These are phyloP conservation scores for Drosophila bocki DNA, from an alignment of 1,140 invertebrate species.

Conservation along the genomic window DNA sequence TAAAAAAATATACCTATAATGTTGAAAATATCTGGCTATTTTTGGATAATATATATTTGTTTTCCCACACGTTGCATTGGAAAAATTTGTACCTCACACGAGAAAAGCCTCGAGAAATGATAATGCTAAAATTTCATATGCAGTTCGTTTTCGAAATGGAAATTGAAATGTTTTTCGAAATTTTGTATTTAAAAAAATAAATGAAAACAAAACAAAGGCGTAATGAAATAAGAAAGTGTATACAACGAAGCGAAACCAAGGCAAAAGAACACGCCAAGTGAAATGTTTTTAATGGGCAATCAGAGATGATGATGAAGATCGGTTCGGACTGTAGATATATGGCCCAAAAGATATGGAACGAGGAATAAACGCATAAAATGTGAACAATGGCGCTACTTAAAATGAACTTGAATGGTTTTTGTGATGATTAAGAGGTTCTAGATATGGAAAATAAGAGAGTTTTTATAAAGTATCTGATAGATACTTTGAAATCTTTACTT, in stretches of 20 bases:
- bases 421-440: conserved; percentile 5
- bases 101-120: conserved; percentile 41
- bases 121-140: conserved; percentile 38
- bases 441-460: too few species aligned
- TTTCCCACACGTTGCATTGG: conserved; percentile 67
- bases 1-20: conserved; percentile 68
- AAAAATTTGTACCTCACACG: conserved; percentile 49
- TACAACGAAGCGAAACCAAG: conserved; percentile 35
- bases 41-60: conserved; percentile 73
- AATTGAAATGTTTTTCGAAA: conserved; percentile 41
- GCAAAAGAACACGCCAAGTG: conserved; percentile 53
- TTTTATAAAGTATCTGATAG: neutral
- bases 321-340: conserved; percentile 30
- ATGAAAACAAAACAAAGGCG: conserved; percentile 34
- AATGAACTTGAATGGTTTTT: conserved; percentile 20
- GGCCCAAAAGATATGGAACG: conserved; percentile 13
- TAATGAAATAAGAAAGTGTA: conserved; percentile 18
- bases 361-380: conserved; percentile 47
- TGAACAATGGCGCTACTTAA: conserved; percentile 24
- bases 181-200: conserved; percentile 16
- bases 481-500: too few species aligned
- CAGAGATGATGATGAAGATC: conserved; percentile 42
- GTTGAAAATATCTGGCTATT: conserved; percentile 81
- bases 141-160: conserved; percentile 31
- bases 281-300: conserved; percentile 63